Conservation (phyloP, 2,113 vertebrate species). For the Odontophorus gujanensis region DNA sequence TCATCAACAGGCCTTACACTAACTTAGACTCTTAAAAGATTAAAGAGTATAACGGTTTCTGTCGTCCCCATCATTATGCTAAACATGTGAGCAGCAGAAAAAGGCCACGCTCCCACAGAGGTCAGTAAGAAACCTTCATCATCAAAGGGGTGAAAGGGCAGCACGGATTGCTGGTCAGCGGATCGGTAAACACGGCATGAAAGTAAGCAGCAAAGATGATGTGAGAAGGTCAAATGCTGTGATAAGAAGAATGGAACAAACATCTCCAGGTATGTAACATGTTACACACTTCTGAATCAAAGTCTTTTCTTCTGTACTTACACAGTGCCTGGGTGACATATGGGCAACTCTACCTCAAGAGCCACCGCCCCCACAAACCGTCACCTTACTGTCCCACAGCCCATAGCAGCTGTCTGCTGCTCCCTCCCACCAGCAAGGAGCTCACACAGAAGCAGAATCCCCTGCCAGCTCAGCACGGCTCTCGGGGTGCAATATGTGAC, state of each 20-base stretch:
- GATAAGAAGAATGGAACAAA: background rate
- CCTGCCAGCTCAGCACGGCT: background rate
- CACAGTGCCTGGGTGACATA: background rate
- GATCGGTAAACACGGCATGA: background rate
- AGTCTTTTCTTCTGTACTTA: no score
- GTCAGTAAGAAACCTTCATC: background rate
- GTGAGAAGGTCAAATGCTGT: background rate
- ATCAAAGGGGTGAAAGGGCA: background rate
- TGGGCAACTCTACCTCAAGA: background rate
- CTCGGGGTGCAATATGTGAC: background rate
- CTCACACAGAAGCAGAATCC: background rate
- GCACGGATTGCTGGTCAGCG: background rate
- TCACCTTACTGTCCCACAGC: background rate
- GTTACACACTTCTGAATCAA: no score
- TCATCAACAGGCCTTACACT: background rate
- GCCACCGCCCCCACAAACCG: background rate
- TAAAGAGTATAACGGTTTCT: background rate
- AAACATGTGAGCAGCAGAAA: fast-evolving
- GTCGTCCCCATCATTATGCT: background rate
- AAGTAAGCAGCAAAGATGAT: background rate
- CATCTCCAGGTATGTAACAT: fast-evolving
- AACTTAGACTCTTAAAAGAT: background rate
- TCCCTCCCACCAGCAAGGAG: background rate
- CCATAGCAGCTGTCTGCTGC: background rate
- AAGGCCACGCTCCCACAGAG: background rate